Evolutionary conservation across 2,113 vertebrate genomes (phyloP).

Genomic region (Scophthalmus maximus): DNA sequence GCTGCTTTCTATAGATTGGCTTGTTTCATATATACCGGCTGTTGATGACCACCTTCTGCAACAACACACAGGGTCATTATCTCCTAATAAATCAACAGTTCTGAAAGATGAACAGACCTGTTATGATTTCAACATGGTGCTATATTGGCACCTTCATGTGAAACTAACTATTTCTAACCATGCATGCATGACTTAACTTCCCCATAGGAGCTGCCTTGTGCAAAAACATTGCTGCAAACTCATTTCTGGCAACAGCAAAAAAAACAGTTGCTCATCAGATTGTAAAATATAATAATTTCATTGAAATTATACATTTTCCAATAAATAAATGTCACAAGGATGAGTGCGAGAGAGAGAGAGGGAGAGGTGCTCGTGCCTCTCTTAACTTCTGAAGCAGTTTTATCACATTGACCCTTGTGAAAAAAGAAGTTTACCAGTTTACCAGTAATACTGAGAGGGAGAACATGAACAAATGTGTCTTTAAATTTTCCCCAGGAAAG

Average conservation of each 20-base stretch:
- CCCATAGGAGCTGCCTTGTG: slow-evolving; percentile 6
- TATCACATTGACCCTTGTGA: slow-evolving; percentile 3
- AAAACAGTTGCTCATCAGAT: slow-evolving; percentile 2
- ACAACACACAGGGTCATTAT: slow-evolving; percentile 12
- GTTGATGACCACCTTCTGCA: background rate
- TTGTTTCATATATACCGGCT: background rate
- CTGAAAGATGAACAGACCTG: slow-evolving; percentile 43
- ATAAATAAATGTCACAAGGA: background rate
- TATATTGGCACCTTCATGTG: slow-evolving; percentile 35
- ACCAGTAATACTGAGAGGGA: background rate
- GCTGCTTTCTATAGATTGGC: background rate
- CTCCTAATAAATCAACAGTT: slow-evolving; percentile 13
- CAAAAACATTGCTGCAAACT: slow-evolving; percentile 8
- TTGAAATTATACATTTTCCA: no score
- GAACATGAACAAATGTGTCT: background rate
- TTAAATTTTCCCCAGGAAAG: background rate
- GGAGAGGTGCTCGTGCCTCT: background rate
- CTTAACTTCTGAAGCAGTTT: background rate
- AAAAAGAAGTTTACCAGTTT: background rate
- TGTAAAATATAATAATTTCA: background rate
- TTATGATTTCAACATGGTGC: slow-evolving; percentile 37
- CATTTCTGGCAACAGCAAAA: slow-evolving; percentile 3
- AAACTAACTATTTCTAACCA: slow-evolving; percentile 30
- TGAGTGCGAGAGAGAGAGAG: background rate
- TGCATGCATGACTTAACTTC: slow-evolving; percentile 33